phyloP scores from a whole-genome alignment of 2,113 vertebrate species.

The Melanocharis versteri region DNA sequence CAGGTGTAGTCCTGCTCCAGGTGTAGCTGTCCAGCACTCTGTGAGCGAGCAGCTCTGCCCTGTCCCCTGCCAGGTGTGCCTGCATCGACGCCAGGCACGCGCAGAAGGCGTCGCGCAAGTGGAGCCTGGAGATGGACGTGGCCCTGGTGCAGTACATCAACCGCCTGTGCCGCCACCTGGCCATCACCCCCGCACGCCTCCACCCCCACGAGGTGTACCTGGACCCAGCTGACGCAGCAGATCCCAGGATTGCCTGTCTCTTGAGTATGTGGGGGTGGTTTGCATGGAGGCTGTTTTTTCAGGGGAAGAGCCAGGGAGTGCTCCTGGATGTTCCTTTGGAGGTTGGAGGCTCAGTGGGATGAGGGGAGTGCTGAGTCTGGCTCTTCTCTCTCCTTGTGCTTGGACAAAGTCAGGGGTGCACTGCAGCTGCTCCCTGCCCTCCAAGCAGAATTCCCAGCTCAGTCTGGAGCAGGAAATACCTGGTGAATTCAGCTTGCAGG shows the following conservation, averaged over 20 bases:
- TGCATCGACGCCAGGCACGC: slow-evolving; percentile 91
- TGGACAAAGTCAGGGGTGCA: background rate
- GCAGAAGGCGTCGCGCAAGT: slow-evolving; percentile 91
- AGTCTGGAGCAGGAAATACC: background rate
- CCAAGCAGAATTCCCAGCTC: rapidly evolving
- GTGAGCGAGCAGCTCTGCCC: background rate
- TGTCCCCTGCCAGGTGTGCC: slow-evolving; percentile 79
- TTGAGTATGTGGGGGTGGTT: slow-evolving; percentile 73
- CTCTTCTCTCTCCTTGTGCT: background rate
- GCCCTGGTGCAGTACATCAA: slow-evolving; percentile 92
- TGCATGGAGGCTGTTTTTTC: rapidly evolving
- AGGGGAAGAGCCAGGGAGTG: rapidly evolving
- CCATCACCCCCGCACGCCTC: slow-evolving; percentile 90
- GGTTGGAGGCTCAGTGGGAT: rapidly evolving
- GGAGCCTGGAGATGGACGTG: slow-evolving; percentile 94
- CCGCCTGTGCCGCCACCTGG: slow-evolving; percentile 92
- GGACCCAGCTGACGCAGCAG: slow-evolving; percentile 84
- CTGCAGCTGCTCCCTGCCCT: background rate
- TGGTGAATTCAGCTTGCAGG: background rate
- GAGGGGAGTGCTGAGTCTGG: background rate
- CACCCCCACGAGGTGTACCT: slow-evolving; percentile 96
- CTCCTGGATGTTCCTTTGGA: background rate
- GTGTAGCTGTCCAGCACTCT: rapidly evolving
- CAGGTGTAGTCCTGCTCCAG: background rate
- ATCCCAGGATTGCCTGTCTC: slow-evolving; percentile 87